Conservation (phyloP, 2,888 invertebrate species). For the Lasioglossum oenotherae region DNA sequence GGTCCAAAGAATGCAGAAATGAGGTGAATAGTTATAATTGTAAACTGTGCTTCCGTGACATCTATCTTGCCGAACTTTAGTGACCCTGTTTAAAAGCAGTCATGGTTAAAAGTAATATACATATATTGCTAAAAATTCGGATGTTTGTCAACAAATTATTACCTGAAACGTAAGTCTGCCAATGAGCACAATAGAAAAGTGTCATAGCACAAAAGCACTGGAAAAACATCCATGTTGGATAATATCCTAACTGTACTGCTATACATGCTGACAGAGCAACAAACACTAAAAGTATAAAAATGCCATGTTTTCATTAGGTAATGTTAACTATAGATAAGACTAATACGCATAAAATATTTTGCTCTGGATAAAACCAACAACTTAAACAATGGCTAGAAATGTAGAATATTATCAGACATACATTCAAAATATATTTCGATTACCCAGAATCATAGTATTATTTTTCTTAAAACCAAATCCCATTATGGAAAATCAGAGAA, state of each 20-base stretch:
- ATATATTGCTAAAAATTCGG: background rate
- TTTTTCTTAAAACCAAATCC: background rate
- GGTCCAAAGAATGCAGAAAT: conserved; percentile 95
- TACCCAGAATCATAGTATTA: background rate
- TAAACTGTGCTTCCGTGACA: conserved; percentile 99
- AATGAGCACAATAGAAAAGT: conserved; percentile 99
- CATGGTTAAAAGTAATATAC: conserved; percentile 4
- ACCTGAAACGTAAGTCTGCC: conserved; percentile 99
- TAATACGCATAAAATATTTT: background rate
- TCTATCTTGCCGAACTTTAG: conserved; percentile 96
- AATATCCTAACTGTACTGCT: conserved; percentile 95
- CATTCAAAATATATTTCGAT: background rate
- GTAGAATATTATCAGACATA: background rate
- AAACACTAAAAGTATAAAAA: conserved; percentile 88
- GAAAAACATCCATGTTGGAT: conserved; percentile 97
- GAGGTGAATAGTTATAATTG: conserved; percentile 95
- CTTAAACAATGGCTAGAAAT: background rate
- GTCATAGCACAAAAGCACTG: conserved; percentile 97
- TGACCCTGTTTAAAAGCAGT: conserved; percentile 86
- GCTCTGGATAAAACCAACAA: background rate
- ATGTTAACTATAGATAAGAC: background rate
- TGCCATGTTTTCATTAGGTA: conserved; percentile 8
- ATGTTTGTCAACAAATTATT: conserved; percentile 56
- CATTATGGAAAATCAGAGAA: background rate
- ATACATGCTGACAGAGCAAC: conserved; percentile 98